Evolutionary conservation across 2,113 vertebrate genomes (phyloP).

Genomic region (Brachypteracias leptosomus): DNA sequence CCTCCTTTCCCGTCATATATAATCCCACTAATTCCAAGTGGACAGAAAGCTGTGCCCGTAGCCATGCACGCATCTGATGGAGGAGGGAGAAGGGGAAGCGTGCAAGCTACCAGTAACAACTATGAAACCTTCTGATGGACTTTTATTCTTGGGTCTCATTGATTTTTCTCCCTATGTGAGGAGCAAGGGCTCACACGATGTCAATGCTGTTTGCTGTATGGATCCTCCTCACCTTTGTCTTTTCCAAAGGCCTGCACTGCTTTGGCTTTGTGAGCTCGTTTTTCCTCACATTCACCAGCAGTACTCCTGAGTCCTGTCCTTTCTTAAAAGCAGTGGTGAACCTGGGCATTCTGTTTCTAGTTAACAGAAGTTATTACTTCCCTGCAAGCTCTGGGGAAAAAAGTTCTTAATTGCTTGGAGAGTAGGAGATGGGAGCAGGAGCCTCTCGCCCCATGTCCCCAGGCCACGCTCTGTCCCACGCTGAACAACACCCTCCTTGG

Average conservation of each 20-base stretch:
- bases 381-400: neutral
- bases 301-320: neutral
- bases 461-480: neutral
- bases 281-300: neutral
- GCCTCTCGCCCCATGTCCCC: rapidly evolving
- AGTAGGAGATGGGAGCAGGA: neutral
- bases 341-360: neutral
- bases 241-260: neutral
- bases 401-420: neutral
- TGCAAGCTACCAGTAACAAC: neutral
- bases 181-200: neutral
- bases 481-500: neutral
- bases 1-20: neutral
- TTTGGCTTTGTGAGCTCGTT: neutral
- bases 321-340: neutral
- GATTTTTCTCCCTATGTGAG: neutral
- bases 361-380: neutral
- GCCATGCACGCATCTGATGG: neutral
- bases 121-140: neutral
- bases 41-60: neutral
- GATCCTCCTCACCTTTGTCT: neutral
- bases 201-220: neutral
- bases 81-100: neutral
- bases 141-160: neutral
- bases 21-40: conserved; percentile 43